Evolutionary conservation across 2,888 invertebrate species (phyloP).

Genomic region (Hymenopus coronatus): DNA sequence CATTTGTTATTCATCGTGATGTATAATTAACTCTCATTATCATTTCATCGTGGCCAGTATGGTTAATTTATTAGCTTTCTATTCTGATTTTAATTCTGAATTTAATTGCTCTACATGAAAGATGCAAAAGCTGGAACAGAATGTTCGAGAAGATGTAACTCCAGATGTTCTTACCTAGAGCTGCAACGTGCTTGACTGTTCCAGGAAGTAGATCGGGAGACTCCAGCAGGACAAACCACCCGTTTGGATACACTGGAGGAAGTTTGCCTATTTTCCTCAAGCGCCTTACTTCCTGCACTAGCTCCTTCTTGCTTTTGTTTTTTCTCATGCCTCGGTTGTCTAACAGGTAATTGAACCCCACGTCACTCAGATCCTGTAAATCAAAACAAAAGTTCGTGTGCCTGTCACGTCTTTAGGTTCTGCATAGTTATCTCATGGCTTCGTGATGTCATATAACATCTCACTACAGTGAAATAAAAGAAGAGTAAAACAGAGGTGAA

Average conservation of each 20-base stretch:
- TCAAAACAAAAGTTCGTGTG: neutral
- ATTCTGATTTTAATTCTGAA: neutral
- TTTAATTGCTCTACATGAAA: neutral
- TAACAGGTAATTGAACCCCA: constrained; percentile 49
- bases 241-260: constrained; percentile 86
- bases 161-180: constrained; percentile 55
- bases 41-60: neutral
- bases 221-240: constrained; percentile 81
- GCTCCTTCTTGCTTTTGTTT: constrained; percentile 36
- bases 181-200: constrained; percentile 60
- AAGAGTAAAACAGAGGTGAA: too few relatives aligned
- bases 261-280: constrained; percentile 60
- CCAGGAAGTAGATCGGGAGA: constrained; percentile 57
- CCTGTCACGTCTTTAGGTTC: too few relatives aligned
- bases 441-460: too few relatives aligned
- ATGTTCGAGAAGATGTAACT: neutral
- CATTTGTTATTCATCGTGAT: too few relatives aligned
- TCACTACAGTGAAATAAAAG: too few relatives aligned
- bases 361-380: constrained; percentile 50
- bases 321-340: constrained; percentile 39
- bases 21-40: neutral
- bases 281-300: constrained; percentile 51
- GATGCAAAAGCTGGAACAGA: neutral
- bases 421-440: too few relatives aligned
- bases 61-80: too few relatives aligned